Base-by-base conservation (phyloP, 1,140 invertebrate species). In the Wiebesia pumilae region DNA sequence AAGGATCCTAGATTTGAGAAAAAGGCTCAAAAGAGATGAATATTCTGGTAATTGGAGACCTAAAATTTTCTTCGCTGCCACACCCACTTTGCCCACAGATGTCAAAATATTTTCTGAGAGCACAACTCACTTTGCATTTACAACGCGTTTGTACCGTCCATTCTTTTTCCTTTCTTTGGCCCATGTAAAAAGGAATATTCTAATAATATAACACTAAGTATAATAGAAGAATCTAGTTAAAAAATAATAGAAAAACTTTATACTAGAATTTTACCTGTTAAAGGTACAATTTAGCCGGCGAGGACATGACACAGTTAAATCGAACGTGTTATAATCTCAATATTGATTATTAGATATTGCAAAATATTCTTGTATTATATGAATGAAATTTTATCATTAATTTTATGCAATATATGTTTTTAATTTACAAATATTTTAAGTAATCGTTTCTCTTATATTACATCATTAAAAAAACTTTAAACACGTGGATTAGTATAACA, bases 21-120 rank as follows among this genome's bases (percentile, higher is more conserved):
- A 7, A 67, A 78, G 67, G 83, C 33, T n/a, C 12, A 43, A 62
- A 58, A 58, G 33, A 43, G 43, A 16, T n/a, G 69, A n/a, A n/a
- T 51, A 58, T 78, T 43, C 33, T 51, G 19, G 51, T 58, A 89
- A 88, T 43, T 38, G 65, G 58, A 88, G 88, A 84, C 30, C 67
- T 79, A 38, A 88, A 90, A 88, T 87, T 88, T 89, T 89, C 84
- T 83, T 87, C 82, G 81, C 85, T 83, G 83, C 62, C 69, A 69
- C 86, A 69, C 84, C 81, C 86, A 88, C 82, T 89, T 92, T 92
- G 90, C 92, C 91, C 87, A 90, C 88, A 85, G 67, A 88, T 92
- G 92, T 93, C 93, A 93, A 93, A 93, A 93, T 92, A 93, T 93
- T 93, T 92, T 90, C 89, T 19, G 47, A 67, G 51, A 89, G 84